Base-by-base conservation (phyloP, 1,140 invertebrate genomes). In the Ceratina calcarata region DNA sequence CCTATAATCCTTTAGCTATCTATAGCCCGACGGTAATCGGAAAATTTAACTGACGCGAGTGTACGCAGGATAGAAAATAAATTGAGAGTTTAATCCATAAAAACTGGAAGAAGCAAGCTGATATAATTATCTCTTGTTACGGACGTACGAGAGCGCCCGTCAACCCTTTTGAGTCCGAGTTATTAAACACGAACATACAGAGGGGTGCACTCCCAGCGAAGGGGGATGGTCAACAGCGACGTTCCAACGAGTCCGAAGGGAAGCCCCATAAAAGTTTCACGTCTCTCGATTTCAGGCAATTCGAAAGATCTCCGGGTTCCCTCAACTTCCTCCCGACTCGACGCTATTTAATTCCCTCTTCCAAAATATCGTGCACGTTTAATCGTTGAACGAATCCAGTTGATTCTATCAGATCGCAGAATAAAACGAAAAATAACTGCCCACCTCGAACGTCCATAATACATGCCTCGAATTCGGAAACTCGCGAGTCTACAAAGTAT, bases 241-340 rank as follows among this genome's bases (percentile, higher is more conserved):
- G 77, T 79, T 82, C 67, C 51, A 60, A 70, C 79, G 27, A 45
- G 18, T 37, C 55, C 53, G 66, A 64, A 53, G 61, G 65, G 69
- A 58, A 62, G 32, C 13, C 32, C 61, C 65, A 87, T 88, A 85
- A 88, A 87, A 88, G 79, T 88, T 88, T 86, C 76, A 83, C 78
- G 60, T 78, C 79, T 70, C 81, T 77, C 81, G 66, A 82, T 87
- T 87, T 80, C 69, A n/a, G 62, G 49, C 73, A 70, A 84, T 84
- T 78, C 82, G 73, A 78, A 84, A 72, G 82, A 84, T 85, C 68
- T 49, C 66, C 58, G 27, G 58, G 67, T 64, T 79, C 67, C 53
- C 62, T 80, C 57, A 51, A 60, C 37, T 51, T 65, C 62, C 20
- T 62, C 53, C 49, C 72, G 55, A 72, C 60, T 62, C 51, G 32